Conservation (phyloP, 2,888 invertebrate species). For the Drosophila formosana region DNA sequence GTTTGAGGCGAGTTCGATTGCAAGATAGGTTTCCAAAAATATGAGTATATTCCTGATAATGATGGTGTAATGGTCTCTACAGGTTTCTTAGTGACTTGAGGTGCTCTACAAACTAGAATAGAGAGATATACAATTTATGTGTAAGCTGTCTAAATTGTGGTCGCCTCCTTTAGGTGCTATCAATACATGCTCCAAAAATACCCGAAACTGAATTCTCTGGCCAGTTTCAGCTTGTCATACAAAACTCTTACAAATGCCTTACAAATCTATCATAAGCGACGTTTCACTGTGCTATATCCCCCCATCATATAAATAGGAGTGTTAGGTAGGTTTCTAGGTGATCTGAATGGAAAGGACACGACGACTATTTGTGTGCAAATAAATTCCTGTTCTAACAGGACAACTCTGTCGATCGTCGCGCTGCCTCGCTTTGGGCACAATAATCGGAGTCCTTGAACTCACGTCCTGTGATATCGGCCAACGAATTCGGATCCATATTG, state of each 20-base stretch:
- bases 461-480: slow-evolving; percentile 90
- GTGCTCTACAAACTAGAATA: slow-evolving; percentile 52
- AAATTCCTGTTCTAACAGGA: slow-evolving; percentile 85
- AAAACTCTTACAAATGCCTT: slow-evolving; percentile 75
- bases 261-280: slow-evolving; percentile 73
- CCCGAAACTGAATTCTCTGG: slow-evolving; percentile 30
- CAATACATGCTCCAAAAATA: slow-evolving; percentile 76
- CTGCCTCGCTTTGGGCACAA: slow-evolving; percentile 92
- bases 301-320: slow-evolving; percentile 12
- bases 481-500: slow-evolving; percentile 94
- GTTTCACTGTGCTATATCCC: slow-evolving; percentile 52
- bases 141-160: slow-evolving; percentile 30
- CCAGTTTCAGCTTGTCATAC: slow-evolving; percentile 43
- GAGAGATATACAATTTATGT: slow-evolving; percentile 11
- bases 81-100: slow-evolving; percentile 1
- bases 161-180: slow-evolving; percentile 49
- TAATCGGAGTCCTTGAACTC: slow-evolving; percentile 86
- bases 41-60: slow-evolving; percentile 16
- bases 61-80: background rate
- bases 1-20: slow-evolving; percentile 13
- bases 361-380: slow-evolving; percentile 2
- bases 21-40: slow-evolving; percentile 45
- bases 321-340: slow-evolving; percentile 40
- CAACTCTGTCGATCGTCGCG: slow-evolving; percentile 92
- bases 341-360: slow-evolving; percentile 21